These are phyloP conservation scores for Melipona beecheii DNA, from an alignment of 2,888 invertebrate species.

Conservation along the genomic window DNA sequence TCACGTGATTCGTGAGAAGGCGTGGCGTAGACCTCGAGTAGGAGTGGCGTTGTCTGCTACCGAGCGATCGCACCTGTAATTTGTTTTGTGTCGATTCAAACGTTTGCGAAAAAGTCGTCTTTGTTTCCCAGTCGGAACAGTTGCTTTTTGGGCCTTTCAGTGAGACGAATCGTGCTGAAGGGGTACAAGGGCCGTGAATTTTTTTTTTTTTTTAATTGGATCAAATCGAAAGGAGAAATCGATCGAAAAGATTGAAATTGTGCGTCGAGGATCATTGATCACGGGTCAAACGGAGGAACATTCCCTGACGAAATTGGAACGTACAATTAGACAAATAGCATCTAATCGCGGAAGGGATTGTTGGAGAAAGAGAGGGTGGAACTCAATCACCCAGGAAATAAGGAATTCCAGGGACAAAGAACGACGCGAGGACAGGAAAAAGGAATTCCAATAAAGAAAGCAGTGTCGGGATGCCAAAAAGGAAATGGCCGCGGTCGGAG, in stretches of 20 bases:
- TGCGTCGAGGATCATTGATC: background rate
- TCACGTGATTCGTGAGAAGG: too few species aligned
- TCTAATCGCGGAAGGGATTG: background rate
- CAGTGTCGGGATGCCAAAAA: background rate
- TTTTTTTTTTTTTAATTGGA: background rate
- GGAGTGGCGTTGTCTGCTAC: too few species aligned
- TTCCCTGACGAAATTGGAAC: background rate
- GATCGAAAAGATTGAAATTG: background rate
- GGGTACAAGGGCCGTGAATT: too few species aligned
- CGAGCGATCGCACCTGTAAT: too few species aligned
- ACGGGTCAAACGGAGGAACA: background rate
- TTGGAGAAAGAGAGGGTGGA: too few species aligned
- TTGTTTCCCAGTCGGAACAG: too few species aligned
- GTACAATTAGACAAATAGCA: background rate
- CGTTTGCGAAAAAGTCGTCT: too few species aligned
- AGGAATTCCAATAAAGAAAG: conserved; percentile 10
- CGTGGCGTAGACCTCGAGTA: too few species aligned
- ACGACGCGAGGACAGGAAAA: background rate
- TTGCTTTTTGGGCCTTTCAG: too few species aligned
- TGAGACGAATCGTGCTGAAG: too few species aligned
- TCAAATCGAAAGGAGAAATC: background rate
- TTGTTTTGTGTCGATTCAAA: too few species aligned
- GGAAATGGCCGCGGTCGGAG: background rate
- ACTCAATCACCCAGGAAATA: background rate
- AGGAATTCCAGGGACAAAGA: background rate